Evolutionary conservation across 2,113 vertebrate genomes (phyloP).

Genomic region (Lipophrys pholis): DNA sequence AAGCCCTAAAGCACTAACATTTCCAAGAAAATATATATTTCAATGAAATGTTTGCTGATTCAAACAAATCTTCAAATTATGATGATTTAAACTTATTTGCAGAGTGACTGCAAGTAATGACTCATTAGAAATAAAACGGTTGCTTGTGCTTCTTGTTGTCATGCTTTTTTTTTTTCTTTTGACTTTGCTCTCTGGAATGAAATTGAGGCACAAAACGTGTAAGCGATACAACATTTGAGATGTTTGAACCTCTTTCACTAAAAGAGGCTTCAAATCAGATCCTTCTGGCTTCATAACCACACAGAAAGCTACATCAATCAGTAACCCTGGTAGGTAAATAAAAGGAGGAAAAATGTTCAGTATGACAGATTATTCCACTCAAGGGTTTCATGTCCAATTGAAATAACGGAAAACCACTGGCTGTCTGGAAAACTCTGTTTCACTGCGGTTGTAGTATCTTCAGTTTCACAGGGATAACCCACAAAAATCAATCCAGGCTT

Average conservation of each 20-base stretch:
- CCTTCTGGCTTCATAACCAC: conserved; percentile 1
- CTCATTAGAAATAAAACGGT: not conserved
- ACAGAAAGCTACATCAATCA: conserved; percentile 20
- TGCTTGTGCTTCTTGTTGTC: not conserved
- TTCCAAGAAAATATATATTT: too few species aligned
- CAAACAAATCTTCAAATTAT: too few species aligned
- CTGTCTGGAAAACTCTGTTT: conserved; percentile 27
- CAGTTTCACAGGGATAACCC: conserved; percentile 24
- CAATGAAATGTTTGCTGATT: too few species aligned
- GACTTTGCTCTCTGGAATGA: conserved; percentile 18
- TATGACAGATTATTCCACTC: conserved; percentile 42
- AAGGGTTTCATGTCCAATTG: conserved; percentile 32
- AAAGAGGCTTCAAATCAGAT: conserved; percentile 8
- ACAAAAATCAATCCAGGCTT: conserved; percentile 1
- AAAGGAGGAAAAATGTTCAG: conserved; percentile 19
- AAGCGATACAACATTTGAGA: conserved; percentile 21
- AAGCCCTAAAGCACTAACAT: too few species aligned
- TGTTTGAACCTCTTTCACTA: conserved; percentile 20
- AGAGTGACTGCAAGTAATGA: too few species aligned
- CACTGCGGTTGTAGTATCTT: too few species aligned
- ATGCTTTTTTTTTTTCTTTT: conserved; percentile 1
- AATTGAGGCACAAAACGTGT: conserved; percentile 24
- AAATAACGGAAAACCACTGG: conserved; percentile 27
- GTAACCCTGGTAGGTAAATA: conserved; percentile 14
- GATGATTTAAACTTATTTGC: too few species aligned